phyloP scores from a whole-genome alignment of 2,888 invertebrate species.

The Stenchaetothrips biformis region DNA sequence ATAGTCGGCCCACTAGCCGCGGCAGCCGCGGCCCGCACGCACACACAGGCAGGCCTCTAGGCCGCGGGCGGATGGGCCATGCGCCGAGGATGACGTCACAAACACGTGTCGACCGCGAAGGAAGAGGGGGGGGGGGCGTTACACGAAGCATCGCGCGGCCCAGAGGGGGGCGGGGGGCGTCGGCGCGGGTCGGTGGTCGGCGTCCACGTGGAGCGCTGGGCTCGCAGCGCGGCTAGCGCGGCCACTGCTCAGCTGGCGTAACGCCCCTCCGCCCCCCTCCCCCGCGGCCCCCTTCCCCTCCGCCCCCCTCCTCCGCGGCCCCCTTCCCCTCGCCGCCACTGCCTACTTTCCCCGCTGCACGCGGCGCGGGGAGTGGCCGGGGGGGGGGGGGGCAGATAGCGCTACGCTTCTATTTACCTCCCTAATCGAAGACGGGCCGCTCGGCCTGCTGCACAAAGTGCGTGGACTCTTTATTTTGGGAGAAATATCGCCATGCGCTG shows the following conservation, averaged over 20 bases:
- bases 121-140: not conserved
- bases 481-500: too few relatives aligned
- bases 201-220: conserved; percentile 6
- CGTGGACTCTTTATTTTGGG: too few relatives aligned
- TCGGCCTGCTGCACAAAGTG: too few relatives aligned
- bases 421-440: too few relatives aligned
- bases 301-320: not conserved
- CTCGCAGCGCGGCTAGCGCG: not conserved
- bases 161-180: not conserved
- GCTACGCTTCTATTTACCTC: too few relatives aligned
- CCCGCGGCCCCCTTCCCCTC: not conserved
- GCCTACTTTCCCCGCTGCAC: too few relatives aligned
- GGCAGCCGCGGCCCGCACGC: not conserved
- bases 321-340: not conserved
- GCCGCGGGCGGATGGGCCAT: not conserved
- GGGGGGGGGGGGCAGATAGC: too few relatives aligned
- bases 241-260: conserved; percentile 5
- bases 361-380: too few relatives aligned
- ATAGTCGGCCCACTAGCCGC: not conserved
- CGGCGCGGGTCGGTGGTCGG: not conserved
- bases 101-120: conserved; percentile 15
- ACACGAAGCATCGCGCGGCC: not conserved
- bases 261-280: not conserved
- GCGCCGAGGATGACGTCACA: not conserved
- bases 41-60: not conserved